phyloP scores from a whole-genome alignment of 2,797 vertebrate genomes.

The Setipinna tenuifilis region DNA sequence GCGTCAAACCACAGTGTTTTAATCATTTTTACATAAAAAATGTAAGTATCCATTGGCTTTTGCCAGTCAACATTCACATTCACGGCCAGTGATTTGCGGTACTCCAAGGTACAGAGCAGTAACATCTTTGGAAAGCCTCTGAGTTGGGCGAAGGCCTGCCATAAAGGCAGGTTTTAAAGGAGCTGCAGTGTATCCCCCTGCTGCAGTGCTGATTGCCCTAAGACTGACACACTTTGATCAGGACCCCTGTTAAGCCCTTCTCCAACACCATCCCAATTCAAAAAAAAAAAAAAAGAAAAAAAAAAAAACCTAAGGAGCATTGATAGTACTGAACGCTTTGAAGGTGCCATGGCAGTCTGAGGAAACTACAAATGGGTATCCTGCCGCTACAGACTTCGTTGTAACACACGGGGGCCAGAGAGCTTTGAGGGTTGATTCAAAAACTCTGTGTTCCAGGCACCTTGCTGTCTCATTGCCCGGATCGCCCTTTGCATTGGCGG shows the following conservation, averaged over 20 bases:
- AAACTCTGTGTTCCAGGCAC: background rate
- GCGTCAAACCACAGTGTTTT: background rate
- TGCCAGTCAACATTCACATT: background rate
- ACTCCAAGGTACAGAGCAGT: slow-evolving; percentile 10
- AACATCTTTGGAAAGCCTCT: slow-evolving; percentile 15
- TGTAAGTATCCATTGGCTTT: background rate
- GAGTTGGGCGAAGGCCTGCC: background rate
- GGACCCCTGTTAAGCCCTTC: slow-evolving; percentile 35
- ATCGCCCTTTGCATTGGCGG: background rate
- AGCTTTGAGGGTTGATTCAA: background rate
- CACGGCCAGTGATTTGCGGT: background rate
- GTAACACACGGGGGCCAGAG: background rate
- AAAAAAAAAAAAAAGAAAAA: background rate
- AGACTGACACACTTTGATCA: background rate
- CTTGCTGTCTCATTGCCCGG: background rate
- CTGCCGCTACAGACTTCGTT: slow-evolving; percentile 36
- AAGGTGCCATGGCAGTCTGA: background rate
- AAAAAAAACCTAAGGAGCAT: background rate
- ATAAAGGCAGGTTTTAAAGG: background rate
- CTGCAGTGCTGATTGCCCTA: background rate
- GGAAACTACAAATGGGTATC: slow-evolving; percentile 24
- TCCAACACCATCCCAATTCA: slow-evolving; percentile 43
- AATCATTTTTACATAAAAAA: background rate
- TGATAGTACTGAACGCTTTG: background rate
- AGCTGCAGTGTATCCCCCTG: background rate